phyloP scores from a whole-genome alignment of 2,113 vertebrate genomes.

The Formicarius rufipectus region DNA sequence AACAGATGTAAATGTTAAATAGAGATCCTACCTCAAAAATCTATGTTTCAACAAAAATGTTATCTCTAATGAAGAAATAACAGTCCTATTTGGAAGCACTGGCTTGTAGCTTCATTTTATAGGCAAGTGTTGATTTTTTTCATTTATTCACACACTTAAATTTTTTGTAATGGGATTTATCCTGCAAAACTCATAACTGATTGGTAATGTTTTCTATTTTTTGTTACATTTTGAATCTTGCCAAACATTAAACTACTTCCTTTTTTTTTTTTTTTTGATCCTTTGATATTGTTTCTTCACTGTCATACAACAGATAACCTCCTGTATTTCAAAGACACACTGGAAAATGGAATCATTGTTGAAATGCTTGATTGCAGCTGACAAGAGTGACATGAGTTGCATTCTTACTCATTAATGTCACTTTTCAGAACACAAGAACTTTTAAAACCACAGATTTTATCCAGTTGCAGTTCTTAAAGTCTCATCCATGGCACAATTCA shows the following conservation, averaged over 20 bases:
- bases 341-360: background rate
- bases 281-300: background rate
- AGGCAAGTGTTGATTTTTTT: background rate
- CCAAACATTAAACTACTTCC: background rate
- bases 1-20: background rate
- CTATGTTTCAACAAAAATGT: background rate
- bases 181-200: background rate
- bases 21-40: background rate
- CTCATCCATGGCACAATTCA: background rate
- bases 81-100: background rate
- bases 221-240: background rate
- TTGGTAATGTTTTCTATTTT: background rate
- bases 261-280: background rate
- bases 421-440: background rate
- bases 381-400: background rate
- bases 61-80: background rate
- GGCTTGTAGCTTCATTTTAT: background rate
- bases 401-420: background rate
- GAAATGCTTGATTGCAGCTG: background rate
- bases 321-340: background rate
- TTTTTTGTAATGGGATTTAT: background rate
- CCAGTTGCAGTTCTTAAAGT: background rate
- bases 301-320: background rate
- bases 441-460: background rate
- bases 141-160: background rate